Conservation (phyloP, 1,140 invertebrate species). For the Drosophila prosaltans region DNA sequence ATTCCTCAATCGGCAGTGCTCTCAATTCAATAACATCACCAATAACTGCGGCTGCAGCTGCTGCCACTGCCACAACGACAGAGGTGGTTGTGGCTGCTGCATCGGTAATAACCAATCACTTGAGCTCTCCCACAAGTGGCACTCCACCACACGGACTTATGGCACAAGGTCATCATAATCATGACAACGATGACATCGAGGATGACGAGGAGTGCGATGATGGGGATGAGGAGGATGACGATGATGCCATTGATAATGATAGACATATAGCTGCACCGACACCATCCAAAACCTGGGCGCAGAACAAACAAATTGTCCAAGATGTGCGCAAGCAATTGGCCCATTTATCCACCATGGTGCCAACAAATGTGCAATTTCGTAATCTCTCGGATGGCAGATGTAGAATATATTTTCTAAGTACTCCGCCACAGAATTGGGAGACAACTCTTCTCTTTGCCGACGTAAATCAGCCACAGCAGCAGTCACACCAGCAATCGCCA, state of each 20-base stretch:
- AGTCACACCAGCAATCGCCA: background rate
- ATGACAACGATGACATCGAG: conserved; percentile 61
- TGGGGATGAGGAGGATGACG: conserved; percentile 60
- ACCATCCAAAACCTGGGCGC: conserved; percentile 88
- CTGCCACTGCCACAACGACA: conserved; percentile 73
- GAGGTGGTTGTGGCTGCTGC: conserved; percentile 74
- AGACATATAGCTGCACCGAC: conserved; percentile 72
- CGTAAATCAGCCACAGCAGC: conserved; percentile 84
- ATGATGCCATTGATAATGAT: conserved; percentile 73
- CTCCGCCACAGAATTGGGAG: conserved; percentile 92
- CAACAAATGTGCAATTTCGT: conserved; percentile 91
- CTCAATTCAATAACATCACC: conserved; percentile 78
- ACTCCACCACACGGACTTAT: conserved; percentile 64
- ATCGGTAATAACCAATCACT: conserved; percentile 77
- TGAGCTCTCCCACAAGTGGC: conserved; percentile 77
- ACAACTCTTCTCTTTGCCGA: conserved; percentile 94
- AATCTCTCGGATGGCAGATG: conserved; percentile 89
- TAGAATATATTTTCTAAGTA: conserved; percentile 95
- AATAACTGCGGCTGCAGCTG: conserved; percentile 72
- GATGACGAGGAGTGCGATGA: conserved; percentile 69
- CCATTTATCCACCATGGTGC: conserved; percentile 89
- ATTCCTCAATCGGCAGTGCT: conserved; percentile 77
- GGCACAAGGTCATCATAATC: conserved; percentile 57
- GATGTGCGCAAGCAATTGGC: conserved; percentile 91
- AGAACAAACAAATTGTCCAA: conserved; percentile 91